Percentiles rank a stretch among this genome's conserved stretches.
These are phyloP conservation scores for Bombus ignitus DNA, from an alignment of 1,140 invertebrate genomes.

Conservation along the genomic window DNA sequence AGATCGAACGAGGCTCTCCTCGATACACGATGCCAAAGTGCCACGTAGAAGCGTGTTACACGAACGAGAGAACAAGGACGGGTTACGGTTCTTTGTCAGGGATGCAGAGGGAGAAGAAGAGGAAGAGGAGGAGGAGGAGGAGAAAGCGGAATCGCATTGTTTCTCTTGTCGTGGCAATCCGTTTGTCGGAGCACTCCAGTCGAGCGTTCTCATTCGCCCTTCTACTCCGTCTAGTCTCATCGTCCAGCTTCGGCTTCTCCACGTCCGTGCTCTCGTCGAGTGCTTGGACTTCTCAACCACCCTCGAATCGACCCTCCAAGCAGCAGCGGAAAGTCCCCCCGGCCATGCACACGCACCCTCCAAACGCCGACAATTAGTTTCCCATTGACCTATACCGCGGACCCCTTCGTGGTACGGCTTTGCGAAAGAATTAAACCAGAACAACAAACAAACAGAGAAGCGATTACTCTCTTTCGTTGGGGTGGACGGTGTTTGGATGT, in stretches of 20 bases:
- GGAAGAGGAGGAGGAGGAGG: neutral
- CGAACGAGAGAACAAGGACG: slow-evolving; percentile 39
- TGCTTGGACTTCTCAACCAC: slow-evolving; percentile 77
- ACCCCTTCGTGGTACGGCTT: slow-evolving; percentile 54
- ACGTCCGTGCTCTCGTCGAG: slow-evolving; percentile 67
- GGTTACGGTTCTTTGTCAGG: neutral
- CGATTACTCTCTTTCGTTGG: slow-evolving; percentile 38
- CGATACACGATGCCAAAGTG: slow-evolving; percentile 60
- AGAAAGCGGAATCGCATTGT: slow-evolving; percentile 73
- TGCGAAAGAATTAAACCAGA: slow-evolving; percentile 66
- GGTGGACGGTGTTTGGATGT: slow-evolving; percentile 28
- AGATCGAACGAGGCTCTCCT: neutral
- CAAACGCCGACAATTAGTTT: slow-evolving; percentile 77
- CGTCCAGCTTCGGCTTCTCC: slow-evolving; percentile 64
- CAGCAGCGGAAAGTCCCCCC: slow-evolving; percentile 51
- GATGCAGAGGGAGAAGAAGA: neutral
- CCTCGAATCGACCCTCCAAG: slow-evolving; percentile 69
- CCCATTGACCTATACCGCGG: slow-evolving; percentile 75
- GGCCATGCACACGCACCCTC: slow-evolving; percentile 63
- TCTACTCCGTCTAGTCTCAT: slow-evolving; percentile 62
- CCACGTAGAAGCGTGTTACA: slow-evolving; percentile 61
- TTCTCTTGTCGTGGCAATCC: slow-evolving; percentile 79
- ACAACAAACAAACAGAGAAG: slow-evolving; percentile 67
- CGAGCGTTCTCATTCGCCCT: slow-evolving; percentile 73
- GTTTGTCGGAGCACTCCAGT: slow-evolving; percentile 76